Conservation (phyloP, 2,113 vertebrate species). For the Eulacestoma nigropectus region DNA sequence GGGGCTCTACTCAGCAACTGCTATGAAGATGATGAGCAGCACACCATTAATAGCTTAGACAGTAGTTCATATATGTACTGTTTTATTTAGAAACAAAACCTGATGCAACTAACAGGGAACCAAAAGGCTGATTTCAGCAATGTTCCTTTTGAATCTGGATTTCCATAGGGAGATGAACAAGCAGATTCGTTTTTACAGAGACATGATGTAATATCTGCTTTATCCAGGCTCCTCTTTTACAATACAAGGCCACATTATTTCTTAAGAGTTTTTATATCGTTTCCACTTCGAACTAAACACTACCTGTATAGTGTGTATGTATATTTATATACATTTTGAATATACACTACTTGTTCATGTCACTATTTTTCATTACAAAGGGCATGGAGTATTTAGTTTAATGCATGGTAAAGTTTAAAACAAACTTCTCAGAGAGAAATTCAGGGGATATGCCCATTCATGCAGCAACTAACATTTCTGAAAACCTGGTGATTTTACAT, state of each 20-base stretch:
- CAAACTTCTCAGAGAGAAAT: background rate
- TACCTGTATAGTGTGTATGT: too few relatives aligned
- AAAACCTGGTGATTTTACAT: background rate
- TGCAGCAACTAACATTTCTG: background rate
- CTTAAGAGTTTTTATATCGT: background rate
- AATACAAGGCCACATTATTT: background rate
- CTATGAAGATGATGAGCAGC: background rate
- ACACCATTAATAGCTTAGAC: background rate
- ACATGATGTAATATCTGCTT: slow-evolving; percentile 66
- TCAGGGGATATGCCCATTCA: background rate
- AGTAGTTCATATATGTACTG: background rate
- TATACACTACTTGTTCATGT: background rate
- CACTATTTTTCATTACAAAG: background rate
- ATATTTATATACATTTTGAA: background rate
- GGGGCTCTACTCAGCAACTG: background rate
- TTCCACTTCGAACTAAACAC: background rate
- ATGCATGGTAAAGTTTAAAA: background rate
- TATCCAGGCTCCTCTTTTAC: background rate
- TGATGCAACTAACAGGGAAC: background rate
- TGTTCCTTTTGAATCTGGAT: slow-evolving; percentile 38
- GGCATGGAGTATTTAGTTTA: background rate
- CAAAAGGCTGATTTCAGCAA: slow-evolving; percentile 30
- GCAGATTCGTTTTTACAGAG: slow-evolving; percentile 11
- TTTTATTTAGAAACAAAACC: slow-evolving; percentile 6
- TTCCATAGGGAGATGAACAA: slow-evolving; percentile 63